A percentile compares a stretch with the other conserved stretches of the same genome.
phyloP scores from a whole-genome alignment of 2,113 vertebrate genomes.

The Chitala chitala region DNA sequence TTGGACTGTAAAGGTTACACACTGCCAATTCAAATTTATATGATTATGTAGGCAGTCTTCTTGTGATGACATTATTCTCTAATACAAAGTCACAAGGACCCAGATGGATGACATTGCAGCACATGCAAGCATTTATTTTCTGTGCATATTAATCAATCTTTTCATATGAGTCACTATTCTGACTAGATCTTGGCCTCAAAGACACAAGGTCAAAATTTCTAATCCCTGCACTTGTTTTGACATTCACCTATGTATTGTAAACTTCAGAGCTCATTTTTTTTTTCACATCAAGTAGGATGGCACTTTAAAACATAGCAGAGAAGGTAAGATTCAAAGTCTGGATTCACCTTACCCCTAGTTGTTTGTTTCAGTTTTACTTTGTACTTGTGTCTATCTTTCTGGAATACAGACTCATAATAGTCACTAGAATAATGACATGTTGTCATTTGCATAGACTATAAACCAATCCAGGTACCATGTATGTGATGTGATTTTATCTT shows the following conservation, averaged over 20 bases:
- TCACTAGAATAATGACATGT: too few species aligned
- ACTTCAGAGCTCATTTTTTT: background rate
- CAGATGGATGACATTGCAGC: too few species aligned
- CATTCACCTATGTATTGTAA: background rate
- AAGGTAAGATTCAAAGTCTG: too few species aligned
- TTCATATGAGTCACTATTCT: background rate
- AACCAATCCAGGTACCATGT: too few species aligned
- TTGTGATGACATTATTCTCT: background rate
- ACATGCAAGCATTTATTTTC: too few species aligned
- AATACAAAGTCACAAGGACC: too few species aligned
- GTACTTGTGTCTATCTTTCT: too few species aligned
- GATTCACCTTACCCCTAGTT: too few species aligned
- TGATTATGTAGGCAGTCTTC: background rate
- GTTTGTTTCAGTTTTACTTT: too few species aligned
- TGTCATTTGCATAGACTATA: too few species aligned
- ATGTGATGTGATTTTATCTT: too few species aligned
- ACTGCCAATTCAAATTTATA: background rate
- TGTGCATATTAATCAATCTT: background rate
- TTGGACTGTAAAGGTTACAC: background rate
- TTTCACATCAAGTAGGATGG: background rate
- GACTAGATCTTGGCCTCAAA: background rate
- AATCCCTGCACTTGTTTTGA: background rate
- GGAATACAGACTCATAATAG: too few species aligned
- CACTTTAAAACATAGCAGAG: background rate
- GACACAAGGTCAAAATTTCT: background rate